Base-by-base conservation (phyloP, 2,113 vertebrate species). In the Amazona vittata region DNA sequence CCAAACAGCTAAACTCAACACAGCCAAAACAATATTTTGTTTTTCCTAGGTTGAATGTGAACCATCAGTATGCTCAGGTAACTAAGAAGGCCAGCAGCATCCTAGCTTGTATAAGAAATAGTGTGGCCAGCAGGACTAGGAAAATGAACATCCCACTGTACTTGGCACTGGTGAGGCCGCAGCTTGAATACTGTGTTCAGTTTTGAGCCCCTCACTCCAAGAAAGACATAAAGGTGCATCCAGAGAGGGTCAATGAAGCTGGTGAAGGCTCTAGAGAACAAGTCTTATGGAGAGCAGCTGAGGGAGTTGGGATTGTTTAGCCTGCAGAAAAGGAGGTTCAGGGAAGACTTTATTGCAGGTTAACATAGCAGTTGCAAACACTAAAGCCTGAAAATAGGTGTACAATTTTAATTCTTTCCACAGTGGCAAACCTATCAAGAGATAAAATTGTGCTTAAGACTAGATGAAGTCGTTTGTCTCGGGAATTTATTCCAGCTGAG, bases 81-180 rank as follows among this genome's bases (percentile, higher is more conserved):
- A 26, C 49, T 43, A 50, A 37, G 65, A 50, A 37, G 37, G 7
- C 12, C 35, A 20, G 0, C 50, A 39, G 9, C 18, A 59, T 57
- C 59, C 33, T 59, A 22, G 26, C 18, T 0, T 52, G 26, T 16
- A 6, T 65, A 50, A 65, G 37, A 5, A 44, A 16, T n/a, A 9
- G 15, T 24, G 18, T 29, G 18, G 18, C 35, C 35, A 84, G 49
- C 31, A 37, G 35, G 43, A 44, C 1, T 6, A 50, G 26, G 21
- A 9, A 43, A 37, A 43, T 2, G 18, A 65, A 24, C 31, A 28
- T 65, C 8, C 10, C 0, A 6, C 57, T 20, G 26, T n/a, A 6
- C 50, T 71, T 3, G 0, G 26, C 59, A 20, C 4, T 71, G 31
- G 5, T 44, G 21, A 28, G 19, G 18, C 57, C 0, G 0, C 43